Conservation (phyloP, 2,797 vertebrate genomes). For the Mareca strepera region DNA sequence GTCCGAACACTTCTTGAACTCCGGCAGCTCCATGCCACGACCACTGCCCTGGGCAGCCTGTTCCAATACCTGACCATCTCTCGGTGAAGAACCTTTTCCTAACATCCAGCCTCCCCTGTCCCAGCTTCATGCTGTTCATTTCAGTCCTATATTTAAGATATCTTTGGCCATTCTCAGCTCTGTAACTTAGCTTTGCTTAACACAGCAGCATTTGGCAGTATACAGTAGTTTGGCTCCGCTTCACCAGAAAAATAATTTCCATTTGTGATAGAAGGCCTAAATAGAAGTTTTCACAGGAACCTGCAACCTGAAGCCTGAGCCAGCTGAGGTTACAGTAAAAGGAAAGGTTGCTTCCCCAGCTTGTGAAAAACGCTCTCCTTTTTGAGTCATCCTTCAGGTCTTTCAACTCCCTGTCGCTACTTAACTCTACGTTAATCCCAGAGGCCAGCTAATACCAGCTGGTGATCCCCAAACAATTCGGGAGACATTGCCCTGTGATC, state of each 20-base stretch:
- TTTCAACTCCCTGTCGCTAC: background rate
- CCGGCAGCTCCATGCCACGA: too few relatives aligned
- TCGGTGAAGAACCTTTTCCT: too few relatives aligned
- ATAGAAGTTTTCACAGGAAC: slow-evolving; percentile 31
- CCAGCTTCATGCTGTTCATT: too few relatives aligned
- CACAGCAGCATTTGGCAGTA: background rate
- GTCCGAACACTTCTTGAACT: too few relatives aligned
- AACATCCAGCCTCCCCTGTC: too few relatives aligned
- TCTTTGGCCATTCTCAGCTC: background rate
- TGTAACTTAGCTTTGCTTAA: background rate
- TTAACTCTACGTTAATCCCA: background rate
- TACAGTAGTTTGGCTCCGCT: background rate
- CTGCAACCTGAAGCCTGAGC: slow-evolving; percentile 17
- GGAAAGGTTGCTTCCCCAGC: background rate
- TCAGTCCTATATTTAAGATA: background rate
- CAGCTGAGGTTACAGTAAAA: slow-evolving; percentile 21
- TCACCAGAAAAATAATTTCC: slow-evolving; percentile 20
- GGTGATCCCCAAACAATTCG: background rate
- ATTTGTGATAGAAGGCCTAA: slow-evolving; percentile 22
- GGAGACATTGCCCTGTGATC: background rate
- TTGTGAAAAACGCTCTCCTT: slow-evolving; percentile 3
- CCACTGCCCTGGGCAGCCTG: too few relatives aligned
- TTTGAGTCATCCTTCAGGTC: background rate
- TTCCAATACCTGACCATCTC: too few relatives aligned
- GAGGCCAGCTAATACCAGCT: background rate